Conservation (phyloP, 1,140 invertebrate species). For the Drosophila punjabiensis region DNA sequence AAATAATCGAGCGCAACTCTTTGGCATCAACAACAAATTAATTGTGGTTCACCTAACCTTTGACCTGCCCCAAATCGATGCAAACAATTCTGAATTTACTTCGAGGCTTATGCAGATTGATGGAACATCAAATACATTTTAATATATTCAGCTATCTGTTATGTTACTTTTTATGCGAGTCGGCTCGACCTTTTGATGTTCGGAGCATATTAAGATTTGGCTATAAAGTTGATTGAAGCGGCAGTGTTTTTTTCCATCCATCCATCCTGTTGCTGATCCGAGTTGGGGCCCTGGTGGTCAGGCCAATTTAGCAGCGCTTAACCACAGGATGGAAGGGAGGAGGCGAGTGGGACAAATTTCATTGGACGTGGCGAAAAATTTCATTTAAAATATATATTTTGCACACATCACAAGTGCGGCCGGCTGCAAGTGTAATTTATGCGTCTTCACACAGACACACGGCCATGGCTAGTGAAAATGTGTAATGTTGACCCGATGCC, state of each 20-base stretch:
- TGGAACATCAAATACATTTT: constrained; percentile 37
- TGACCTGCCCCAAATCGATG: constrained; percentile 28
- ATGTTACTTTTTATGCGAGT: constrained; percentile 15
- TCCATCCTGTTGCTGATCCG: neutral
- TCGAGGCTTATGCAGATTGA: constrained; percentile 33
- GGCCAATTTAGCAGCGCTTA: constrained; percentile 70
- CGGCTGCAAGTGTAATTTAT: constrained; percentile 80
- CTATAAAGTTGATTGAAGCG: constrained; percentile 48
- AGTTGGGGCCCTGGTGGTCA: constrained; percentile 18
- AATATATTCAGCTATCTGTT: constrained; percentile 35
- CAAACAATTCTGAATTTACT: constrained; percentile 9
- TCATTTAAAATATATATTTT: constrained; percentile 50
- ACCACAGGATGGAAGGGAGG: constrained; percentile 33
- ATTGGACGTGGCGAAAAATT: constrained; percentile 68
- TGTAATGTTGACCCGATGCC: constrained; percentile 77
- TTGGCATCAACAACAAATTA: constrained; percentile 42
- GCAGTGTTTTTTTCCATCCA: neutral
- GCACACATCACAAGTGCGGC: constrained; percentile 55
- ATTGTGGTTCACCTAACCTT: constrained; percentile 33
- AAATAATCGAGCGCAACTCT: constrained; percentile 2
- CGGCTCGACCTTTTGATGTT: constrained; percentile 39
- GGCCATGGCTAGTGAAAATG: constrained; percentile 59
- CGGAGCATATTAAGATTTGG: constrained; percentile 36
- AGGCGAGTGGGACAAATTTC: constrained; percentile 52
- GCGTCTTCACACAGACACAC: constrained; percentile 57